Percentiles rank a stretch among this genome's conserved stretches.
Conservation (phyloP, 2,797 vertebrate genomes). For the Chelonia mydas region DNA sequence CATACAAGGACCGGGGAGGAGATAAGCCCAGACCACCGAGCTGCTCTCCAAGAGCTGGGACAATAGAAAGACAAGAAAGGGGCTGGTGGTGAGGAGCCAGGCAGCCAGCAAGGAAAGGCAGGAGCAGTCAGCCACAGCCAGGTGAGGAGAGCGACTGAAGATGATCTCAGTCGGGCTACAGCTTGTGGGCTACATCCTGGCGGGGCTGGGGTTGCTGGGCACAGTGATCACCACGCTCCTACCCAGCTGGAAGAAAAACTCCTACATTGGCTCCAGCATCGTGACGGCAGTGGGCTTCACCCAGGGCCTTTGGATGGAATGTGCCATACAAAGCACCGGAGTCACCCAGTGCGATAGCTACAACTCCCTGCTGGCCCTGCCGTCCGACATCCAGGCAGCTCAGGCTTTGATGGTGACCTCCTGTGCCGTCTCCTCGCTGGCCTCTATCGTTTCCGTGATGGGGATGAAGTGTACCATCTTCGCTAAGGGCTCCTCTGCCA, state of each 20-base stretch:
- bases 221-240: conserved; percentile 89
- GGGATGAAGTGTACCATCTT: conserved; percentile 97
- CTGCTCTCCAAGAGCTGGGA: conserved; percentile 44
- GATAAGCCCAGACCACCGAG: conserved; percentile 22
- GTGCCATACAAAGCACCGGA: conserved; percentile 93
- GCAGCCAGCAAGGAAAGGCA: not conserved
- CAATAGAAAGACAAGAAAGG: not conserved
- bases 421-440: conserved; percentile 86
- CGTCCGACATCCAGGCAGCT: conserved; percentile 88
- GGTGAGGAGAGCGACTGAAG: not conserved
- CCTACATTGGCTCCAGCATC: conserved; percentile 93
- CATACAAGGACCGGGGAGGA: not conserved
- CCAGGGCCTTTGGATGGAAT: conserved; percentile 98
- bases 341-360: conserved; percentile 96
- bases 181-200: conserved; percentile 91
- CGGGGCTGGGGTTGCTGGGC: conserved; percentile 89
- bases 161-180: conserved; percentile 92
- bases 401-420: conserved; percentile 96
- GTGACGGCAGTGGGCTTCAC: conserved; percentile 91
- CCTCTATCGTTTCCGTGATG: conserved; percentile 79
- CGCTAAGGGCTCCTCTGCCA: conserved; percentile 82
- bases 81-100: not conserved
- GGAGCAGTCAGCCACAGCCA: not conserved
- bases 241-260: conserved; percentile 91
- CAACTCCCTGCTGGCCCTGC: conserved; percentile 92